These are phyloP conservation scores for Bettongia penicillata DNA, from an alignment of 2,113 vertebrate genomes.

Conservation along the genomic window DNA sequence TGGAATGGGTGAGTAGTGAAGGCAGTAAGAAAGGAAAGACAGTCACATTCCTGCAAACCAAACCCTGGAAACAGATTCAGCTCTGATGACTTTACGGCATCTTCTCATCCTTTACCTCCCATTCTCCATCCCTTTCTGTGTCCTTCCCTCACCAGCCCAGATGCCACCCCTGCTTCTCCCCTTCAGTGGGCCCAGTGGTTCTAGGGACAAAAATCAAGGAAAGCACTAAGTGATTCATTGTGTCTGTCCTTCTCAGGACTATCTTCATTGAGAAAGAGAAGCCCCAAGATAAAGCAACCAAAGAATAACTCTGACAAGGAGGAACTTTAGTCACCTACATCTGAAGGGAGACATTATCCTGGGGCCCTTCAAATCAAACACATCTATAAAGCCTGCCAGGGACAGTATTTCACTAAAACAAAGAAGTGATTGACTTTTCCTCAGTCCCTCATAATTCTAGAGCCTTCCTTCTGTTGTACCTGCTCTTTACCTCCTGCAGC, in stretches of 20 bases:
- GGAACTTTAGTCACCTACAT: neutral
- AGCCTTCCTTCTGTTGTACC: neutral
- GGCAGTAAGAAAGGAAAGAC: neutral
- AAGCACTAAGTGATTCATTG: neutral
- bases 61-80: neutral
- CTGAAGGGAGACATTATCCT: neutral
- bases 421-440: neutral
- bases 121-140: neutral
- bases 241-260: neutral
- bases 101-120: neutral
- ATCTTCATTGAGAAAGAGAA: neutral
- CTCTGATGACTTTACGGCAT: neutral
- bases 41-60: neutral
- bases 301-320: neutral
- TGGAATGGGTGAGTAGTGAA: neutral
- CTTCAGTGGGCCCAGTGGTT: neutral
- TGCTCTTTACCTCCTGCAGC: neutral
- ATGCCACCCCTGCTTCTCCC: neutral
- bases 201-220: neutral
- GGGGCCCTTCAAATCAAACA: neutral
- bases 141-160: neutral
- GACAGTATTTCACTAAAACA: neutral
- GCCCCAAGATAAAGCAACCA: neutral
- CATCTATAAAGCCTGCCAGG: neutral
- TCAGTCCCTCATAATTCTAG: neutral